phyloP scores from a whole-genome alignment of 2,888 invertebrate genomes.

The Lomographa bimaculata region DNA sequence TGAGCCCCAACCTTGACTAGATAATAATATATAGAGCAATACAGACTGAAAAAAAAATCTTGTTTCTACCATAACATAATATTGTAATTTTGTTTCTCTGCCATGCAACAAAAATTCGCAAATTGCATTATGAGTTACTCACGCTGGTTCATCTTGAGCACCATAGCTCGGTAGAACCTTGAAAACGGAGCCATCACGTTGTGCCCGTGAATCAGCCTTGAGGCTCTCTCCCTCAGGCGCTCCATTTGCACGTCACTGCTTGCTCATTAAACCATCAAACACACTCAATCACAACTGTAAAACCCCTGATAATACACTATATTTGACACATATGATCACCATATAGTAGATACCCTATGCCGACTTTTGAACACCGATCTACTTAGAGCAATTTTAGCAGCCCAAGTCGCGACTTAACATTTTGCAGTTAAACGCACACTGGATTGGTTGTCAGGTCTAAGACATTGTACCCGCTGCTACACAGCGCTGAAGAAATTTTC shows the following conservation, averaged over 20 bases:
- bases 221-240: constrained; percentile 6
- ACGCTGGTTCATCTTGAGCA: constrained; percentile 78
- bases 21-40: too few species aligned
- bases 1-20: too few species aligned
- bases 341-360: too few species aligned
- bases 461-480: too few species aligned
- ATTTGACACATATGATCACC: constrained; percentile 82
- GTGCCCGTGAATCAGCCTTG: constrained; percentile 37
- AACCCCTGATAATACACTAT: constrained; percentile 62
- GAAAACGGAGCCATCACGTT: constrained; percentile 73
- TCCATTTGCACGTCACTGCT: constrained; percentile 12
- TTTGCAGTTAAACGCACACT: constrained; percentile 26
- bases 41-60: too few species aligned
- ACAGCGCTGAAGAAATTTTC: constrained; percentile 23
- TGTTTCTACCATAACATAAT: too few species aligned
- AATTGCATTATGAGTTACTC: constrained; percentile 40
- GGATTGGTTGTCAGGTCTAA: too few species aligned
- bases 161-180: constrained; percentile 73
- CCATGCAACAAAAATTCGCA: too few species aligned
- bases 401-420: constrained; percentile 29
- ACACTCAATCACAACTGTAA: constrained; percentile 46
- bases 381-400: too few species aligned
- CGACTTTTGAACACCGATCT: too few species aligned
- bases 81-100: too few species aligned
- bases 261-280: constrained; percentile 29